Conservation (phyloP, 2,797 vertebrate genomes). For the Enteromius paludinosus region DNA sequence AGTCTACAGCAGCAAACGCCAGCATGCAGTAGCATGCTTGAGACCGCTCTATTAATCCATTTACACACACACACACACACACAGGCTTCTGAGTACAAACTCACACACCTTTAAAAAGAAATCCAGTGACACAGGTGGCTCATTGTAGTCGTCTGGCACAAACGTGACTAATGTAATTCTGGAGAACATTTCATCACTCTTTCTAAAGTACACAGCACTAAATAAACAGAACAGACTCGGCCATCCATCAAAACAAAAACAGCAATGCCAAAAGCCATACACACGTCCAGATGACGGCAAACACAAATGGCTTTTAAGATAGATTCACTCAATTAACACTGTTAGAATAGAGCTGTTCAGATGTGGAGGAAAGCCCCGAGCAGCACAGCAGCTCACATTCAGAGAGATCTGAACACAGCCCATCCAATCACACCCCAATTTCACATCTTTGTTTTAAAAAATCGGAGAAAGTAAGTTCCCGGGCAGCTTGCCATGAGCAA, state of each 20-base stretch:
- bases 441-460: conserved; percentile 7
- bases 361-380: neutral
- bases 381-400: neutral
- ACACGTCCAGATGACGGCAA: neutral
- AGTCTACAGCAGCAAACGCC: conserved; percentile 20
- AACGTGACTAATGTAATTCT: neutral
- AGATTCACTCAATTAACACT: neutral
- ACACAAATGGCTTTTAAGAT: neutral
- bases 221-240: neutral
- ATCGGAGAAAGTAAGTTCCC: neutral
- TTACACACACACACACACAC: neutral
- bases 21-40: conserved; percentile 18
- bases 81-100: neutral
- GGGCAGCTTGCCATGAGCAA: conserved; percentile 17
- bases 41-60: neutral
- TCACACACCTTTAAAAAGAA: neutral
- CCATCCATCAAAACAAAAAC: neutral
- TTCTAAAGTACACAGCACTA: neutral
- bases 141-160: neutral
- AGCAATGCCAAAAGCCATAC: neutral
- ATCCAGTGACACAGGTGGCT: neutral
- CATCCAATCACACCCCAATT: neutral
- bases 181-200: neutral
- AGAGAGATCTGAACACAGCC: neutral
- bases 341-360: neutral